Percentiles rank a stretch among this genome's conserved stretches.
Evolutionary conservation across 2,113 vertebrate species (phyloP).

Genomic region (Cynoglossus semilaevis): DNA sequence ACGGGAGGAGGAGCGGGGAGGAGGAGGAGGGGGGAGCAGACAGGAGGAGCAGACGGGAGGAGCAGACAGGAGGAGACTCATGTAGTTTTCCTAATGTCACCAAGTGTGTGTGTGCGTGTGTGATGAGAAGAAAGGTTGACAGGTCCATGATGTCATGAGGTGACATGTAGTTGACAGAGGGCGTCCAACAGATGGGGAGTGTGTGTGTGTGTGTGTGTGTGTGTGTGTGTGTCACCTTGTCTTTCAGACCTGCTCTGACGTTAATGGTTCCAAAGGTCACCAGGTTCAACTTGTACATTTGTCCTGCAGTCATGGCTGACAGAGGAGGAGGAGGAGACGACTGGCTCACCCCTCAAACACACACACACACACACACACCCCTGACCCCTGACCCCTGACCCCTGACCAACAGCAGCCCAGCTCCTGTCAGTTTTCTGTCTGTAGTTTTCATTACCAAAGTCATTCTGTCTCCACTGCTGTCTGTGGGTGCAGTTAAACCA

Average conservation of each 20-base stretch:
- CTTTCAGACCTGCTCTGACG: constrained; percentile 64
- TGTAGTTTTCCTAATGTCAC: constrained; percentile 32
- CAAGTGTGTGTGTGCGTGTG: not conserved
- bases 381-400: no score
- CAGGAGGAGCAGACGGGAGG: no score
- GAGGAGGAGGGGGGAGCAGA: no score
- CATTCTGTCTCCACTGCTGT: no score
- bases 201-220: constrained; percentile 15
- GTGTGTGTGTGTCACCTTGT: constrained; percentile 58
- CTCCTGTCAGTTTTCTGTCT: no score
- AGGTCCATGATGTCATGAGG: constrained; percentile 62
- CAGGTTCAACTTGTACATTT: constrained; percentile 47
- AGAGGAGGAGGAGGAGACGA: not conserved
- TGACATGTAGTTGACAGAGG: constrained; percentile 68
- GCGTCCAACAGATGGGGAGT: constrained; percentile 62
- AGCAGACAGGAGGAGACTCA: constrained; percentile 45
- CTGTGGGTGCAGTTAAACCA: no score
- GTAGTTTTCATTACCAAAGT: no score
- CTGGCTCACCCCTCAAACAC: no score
- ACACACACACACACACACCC: no score
- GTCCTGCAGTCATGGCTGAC: constrained; percentile 30
- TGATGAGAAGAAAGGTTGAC: constrained; percentile 63
- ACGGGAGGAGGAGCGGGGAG: no score
- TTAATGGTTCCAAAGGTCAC: constrained; percentile 61
- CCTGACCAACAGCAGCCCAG: no score